Base-by-base conservation (phyloP, 2,888 invertebrate genomes). In the Diarsia dahlii region DNA sequence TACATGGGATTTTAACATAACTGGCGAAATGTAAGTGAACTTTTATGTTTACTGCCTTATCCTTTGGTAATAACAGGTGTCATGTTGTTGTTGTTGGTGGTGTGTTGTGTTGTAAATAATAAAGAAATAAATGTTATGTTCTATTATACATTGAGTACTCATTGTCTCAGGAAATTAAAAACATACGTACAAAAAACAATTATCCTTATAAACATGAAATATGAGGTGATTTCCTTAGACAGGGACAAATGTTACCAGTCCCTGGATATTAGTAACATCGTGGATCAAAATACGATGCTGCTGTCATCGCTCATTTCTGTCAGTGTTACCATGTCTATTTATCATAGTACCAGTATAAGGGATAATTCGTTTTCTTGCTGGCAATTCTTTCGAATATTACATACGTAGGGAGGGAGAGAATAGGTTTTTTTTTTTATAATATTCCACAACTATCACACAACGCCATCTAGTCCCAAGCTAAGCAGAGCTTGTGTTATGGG, bases 221-320 rank as follows among this genome's bases (percentile, higher is more conserved):
- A 78, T 39, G 9, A 20, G 15, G 68, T 20, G 54, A 69, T 54
- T 66, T 73, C 56, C 48, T 58, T 34, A 18, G 73, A 79, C 73
- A 50, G 46, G 63, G 46, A 80, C 70, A 82, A 80, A 80, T 80
- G 70, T 18, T 28, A 50, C 18, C 62, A 70, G 46, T 66, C 70
- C 46, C 56, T n/a, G 34, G 46, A 67, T 82, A 70, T 80, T 82
- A 70, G 56, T 50, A 58, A 46, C 50, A 76, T 48, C 28, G 39
- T 80, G 70, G 23, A 77, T 77, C 70, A 76, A 50, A 54, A 50
- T n/a, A 58, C 52, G 56, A 71, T n/a, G 50, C 39, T 65, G 39
- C 58, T 39, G 50, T 71, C 82, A 80, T 77, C 70, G 76, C 63
- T 80, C 80, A 76, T 70, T 76, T n/a, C 23, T 62, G 23, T 3